phyloP scores from a whole-genome alignment of 2,113 vertebrate species.

The Cyrtonyx montezumae region DNA sequence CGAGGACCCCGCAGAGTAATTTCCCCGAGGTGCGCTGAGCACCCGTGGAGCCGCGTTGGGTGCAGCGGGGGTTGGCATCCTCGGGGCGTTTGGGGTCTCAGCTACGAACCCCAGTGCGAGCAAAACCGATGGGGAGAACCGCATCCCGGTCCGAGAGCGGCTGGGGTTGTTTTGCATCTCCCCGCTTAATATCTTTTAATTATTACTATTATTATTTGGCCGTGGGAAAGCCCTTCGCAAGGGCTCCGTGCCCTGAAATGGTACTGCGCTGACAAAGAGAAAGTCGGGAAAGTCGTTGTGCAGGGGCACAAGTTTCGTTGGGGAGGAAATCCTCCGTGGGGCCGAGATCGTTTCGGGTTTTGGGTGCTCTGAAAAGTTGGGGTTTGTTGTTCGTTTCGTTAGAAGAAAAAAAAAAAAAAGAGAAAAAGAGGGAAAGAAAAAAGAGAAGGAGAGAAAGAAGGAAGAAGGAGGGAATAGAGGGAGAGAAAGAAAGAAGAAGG shows the following conservation, averaged over 20 bases:
- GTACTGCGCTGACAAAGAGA: constrained; percentile 19
- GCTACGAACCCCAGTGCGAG: background rate
- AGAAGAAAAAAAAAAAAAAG: background rate
- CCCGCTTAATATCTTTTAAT: background rate
- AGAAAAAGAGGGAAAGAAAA: too few relatives aligned
- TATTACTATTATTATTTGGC: background rate
- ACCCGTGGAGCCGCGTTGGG: background rate
- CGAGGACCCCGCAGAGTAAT: background rate
- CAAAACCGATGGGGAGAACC: background rate
- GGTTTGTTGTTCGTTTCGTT: background rate
- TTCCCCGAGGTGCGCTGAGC: background rate
- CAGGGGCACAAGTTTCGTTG: constrained; percentile 8
- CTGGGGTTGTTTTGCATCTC: background rate
- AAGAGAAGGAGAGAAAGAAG: too few relatives aligned
- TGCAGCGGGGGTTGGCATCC: background rate
- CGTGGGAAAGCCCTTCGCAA: background rate
- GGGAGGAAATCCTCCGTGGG: background rate
- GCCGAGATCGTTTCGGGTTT: background rate
- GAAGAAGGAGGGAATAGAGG: too few relatives aligned
- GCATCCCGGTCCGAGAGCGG: background rate
- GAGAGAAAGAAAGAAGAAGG: too few relatives aligned
- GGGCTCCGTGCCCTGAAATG: background rate
- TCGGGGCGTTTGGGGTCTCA: background rate
- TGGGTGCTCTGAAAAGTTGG: background rate
- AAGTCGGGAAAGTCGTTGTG: constrained; percentile 43